Evolutionary conservation across 2,888 invertebrate genomes (phyloP), one percentile per base, ranked within the genome.

Genomic region (Drosophila austrosaltans): DNA sequence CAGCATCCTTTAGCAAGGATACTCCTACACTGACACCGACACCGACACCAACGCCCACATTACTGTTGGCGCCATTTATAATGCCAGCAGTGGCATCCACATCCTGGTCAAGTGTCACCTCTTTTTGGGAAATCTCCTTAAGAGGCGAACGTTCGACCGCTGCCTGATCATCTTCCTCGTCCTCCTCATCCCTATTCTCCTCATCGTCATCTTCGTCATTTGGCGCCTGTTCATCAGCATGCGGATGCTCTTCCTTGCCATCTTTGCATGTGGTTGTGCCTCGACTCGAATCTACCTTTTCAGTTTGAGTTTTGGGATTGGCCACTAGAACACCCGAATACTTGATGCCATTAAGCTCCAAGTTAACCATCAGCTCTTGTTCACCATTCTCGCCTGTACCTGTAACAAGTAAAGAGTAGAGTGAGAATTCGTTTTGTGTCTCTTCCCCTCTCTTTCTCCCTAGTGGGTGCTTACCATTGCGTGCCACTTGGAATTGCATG

Each of bases 251-350:
- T 16, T 53, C 28, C 6, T 59, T 44, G 60, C 69, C 69, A 6
- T 53, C 66, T 12, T 48, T 22, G 48, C 48, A 48, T 48, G 48
- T 48, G 1, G 22, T 20, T 8, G 20, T 22, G 22, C 8, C 44
- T 48, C 8, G 7, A 22, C 10, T 48, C 2, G 22, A 20, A 22
- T 20, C 44, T 10, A n/a, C 8, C 3, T 20, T 20, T 48, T 48
- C 44, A 8, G 8, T 20, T 10, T 20, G 8, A 16, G 22, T 1
- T 12, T 48, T 48, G 10, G 85, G 83, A 69, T 92, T 93, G 58
- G 96, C 95, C 92, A 97, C 98, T 6, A 99, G 94, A 7, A 99
- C 96, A 22, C 99, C 99, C 93, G 98, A 97, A 93, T 99, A 99
- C 92, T 96, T 96, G 63, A 97, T 95, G 54, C 99, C 99, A 91